phyloP scores from a whole-genome alignment of 2,113 vertebrate genomes.

The Stomatorhinus ivindoensis region DNA sequence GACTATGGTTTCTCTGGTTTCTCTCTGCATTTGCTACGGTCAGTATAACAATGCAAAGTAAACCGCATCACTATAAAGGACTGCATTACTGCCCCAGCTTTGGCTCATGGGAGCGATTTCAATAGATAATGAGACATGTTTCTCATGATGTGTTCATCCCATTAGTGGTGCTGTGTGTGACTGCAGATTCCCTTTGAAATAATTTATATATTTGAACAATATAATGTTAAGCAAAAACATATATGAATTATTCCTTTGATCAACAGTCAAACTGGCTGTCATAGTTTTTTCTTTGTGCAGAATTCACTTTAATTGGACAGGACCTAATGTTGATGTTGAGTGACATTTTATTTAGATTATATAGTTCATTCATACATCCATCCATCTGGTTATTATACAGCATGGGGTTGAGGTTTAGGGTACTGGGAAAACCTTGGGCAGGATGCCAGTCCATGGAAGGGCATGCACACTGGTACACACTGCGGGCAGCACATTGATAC shows the following conservation, averaged over 20 bases:
- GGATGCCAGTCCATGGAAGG: neutral
- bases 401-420: neutral
- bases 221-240: neutral
- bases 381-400: neutral
- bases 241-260: neutral
- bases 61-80: neutral
- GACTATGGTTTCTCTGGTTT: neutral
- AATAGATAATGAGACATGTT: neutral
- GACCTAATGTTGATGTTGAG: neutral
- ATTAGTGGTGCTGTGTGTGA: neutral
- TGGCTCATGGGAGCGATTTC: neutral
- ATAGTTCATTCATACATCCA: neutral
- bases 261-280: neutral
- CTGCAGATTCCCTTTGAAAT: neutral
- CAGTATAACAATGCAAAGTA: neutral
- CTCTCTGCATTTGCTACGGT: neutral
- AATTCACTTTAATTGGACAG: neutral
- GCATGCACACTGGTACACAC: neutral
- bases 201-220: neutral
- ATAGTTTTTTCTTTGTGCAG: neutral
- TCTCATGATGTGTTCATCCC: neutral
- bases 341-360: neutral
- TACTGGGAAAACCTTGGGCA: neutral
- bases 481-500: no score
- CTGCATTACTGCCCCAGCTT: neutral